Conservation (phyloP, 2,888 invertebrate species). For the Conus canariensis region DNA sequence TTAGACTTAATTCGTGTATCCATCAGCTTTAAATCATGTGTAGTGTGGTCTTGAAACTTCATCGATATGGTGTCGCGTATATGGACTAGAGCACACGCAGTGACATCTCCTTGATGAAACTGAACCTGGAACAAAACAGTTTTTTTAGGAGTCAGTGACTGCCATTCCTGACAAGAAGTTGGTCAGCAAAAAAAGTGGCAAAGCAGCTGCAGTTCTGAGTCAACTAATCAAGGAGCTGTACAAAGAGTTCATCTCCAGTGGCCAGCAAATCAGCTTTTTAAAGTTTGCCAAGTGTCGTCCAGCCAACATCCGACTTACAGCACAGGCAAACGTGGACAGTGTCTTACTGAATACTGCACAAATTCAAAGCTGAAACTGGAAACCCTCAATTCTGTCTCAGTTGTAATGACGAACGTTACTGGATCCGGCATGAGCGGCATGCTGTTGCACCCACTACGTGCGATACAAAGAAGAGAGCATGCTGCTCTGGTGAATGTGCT, state of each 20-base stretch:
- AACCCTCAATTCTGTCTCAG: background rate
- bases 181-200: conserved; percentile 8
- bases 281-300: conserved; percentile 15
- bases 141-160: background rate
- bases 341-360: conserved; percentile 24
- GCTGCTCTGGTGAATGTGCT: background rate
- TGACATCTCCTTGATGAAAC: no score
- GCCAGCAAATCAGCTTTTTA: background rate
- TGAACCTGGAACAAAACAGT: background rate
- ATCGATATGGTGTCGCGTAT: no score
- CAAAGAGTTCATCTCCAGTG: background rate
- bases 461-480: background rate
- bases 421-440: background rate
- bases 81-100: no score
- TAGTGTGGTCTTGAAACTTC: no score
- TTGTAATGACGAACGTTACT: background rate
- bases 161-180: conserved; percentile 7
- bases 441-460: background rate
- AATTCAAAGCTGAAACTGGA: background rate
- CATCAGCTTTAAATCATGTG: no score
- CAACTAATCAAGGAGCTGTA: background rate
- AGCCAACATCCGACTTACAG: background rate
- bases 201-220: background rate
- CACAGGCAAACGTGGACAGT: conserved; percentile 21
- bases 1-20: no score